phyloP scores from a whole-genome alignment of 1,140 invertebrate species.

The Lepidotrigona ventralis region DNA sequence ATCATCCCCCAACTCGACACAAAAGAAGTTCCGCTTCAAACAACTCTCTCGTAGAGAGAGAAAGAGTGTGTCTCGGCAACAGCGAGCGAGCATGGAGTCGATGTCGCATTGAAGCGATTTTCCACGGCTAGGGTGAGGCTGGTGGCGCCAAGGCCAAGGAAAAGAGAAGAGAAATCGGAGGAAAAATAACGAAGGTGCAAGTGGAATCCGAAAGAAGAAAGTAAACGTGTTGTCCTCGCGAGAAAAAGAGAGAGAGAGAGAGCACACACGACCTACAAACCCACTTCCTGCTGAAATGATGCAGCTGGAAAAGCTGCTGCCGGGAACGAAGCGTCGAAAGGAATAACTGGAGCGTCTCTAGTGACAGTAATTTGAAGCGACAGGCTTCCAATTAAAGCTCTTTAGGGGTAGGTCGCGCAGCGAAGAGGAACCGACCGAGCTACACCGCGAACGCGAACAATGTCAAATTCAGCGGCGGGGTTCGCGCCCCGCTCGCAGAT shows the following conservation, averaged over 20 bases:
- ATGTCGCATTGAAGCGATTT: slow-evolving; percentile 22
- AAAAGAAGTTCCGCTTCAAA: not conserved
- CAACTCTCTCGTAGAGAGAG: not conserved
- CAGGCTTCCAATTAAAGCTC: slow-evolving; percentile 73
- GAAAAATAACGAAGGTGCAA: slow-evolving; percentile 37
- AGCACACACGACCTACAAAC: slow-evolving; percentile 57
- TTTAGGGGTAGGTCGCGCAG: slow-evolving; percentile 57
- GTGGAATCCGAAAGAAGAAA: slow-evolving; percentile 39
- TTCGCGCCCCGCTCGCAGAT: slow-evolving; percentile 45
- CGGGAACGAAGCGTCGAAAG: slow-evolving; percentile 48
- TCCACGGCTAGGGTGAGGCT: not conserved
- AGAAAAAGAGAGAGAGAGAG: slow-evolving; percentile 31
- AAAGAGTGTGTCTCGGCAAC: too few relatives aligned
- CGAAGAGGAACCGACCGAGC: slow-evolving; percentile 17
- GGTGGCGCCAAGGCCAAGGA: slow-evolving; percentile 39
- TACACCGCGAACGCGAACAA: slow-evolving; percentile 54
- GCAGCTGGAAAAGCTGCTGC: slow-evolving; percentile 27
- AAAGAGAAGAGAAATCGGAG: not conserved
- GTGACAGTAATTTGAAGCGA: slow-evolving; percentile 72
- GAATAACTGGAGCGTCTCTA: slow-evolving; percentile 68
- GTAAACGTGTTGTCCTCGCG: slow-evolving; percentile 32
- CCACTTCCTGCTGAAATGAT: slow-evolving; percentile 61
- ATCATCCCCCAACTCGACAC: not conserved
- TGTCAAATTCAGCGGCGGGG: slow-evolving; percentile 55
- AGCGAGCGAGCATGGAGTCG: not conserved